Base-by-base conservation (phyloP, 2,888 invertebrate species). In the Drosophila glabriapex region DNA sequence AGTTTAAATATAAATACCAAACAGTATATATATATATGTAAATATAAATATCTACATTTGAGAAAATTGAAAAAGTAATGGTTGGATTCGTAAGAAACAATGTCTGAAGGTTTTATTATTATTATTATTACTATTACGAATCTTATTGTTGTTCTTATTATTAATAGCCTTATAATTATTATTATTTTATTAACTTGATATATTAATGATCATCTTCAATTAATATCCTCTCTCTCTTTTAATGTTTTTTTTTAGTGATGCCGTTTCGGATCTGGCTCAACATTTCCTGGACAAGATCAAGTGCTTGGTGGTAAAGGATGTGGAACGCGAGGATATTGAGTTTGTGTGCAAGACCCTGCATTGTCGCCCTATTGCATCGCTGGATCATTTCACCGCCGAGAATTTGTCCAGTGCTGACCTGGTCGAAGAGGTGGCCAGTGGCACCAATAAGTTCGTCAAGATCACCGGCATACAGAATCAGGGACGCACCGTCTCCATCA, bases 261-360 rank as follows among this genome's bases (percentile, higher is more conserved):
- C 99, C 9, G 95, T 99, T 28, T 99, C 97, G 82, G 99, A 99
- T 93, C 94, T 99, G 90, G 99, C 99, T 1, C 95, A 99, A 83
- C 99, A 99, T 93, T 99, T 99, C 94, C 94, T 99, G 83, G 99
- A 99, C 92, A 99, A 99, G 94, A 98, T 99, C 93, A 99, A 99
- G 94, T 98, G 99, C 64, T 97, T 99, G 96, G 99, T 99, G 1
- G 96, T 99, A 61, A 99, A 98, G 93, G 99, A 99, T 92, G 96
- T 99, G 67, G 99, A 99, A 93, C 96, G 99, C 62, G 99, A 99
- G 93, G 99, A 99, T 90, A 97, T 99, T 83, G 98, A 99, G 91
- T 99, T 99, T 93, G 96, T 99, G 28, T 99, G 98, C 94, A 99
- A 98, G 95, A 97, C 98, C 9, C 94, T 99, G 33, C 97, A 97